These are phyloP conservation scores for Hydroisotoma schaefferi DNA, from an alignment of 2,888 invertebrate genomes.

Conservation along the genomic window DNA sequence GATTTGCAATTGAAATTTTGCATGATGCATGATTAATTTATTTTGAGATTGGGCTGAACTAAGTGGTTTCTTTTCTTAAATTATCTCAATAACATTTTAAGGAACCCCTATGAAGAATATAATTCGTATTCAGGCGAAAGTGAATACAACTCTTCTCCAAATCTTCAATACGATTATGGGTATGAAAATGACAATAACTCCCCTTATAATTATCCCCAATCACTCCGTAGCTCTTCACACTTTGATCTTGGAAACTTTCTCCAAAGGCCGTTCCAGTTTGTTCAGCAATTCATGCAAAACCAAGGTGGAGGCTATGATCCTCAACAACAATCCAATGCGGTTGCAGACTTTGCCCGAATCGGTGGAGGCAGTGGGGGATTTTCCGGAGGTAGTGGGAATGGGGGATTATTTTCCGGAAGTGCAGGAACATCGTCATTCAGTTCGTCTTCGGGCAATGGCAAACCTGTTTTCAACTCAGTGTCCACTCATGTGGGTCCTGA, in stretches of 20 bases:
- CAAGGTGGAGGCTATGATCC: not conserved
- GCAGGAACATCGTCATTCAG: slow-evolving; percentile 13
- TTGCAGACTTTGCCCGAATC: slow-evolving; percentile 28
- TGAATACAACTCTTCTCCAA: not conserved
- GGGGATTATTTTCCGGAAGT: slow-evolving; percentile 5
- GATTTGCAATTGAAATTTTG: no score
- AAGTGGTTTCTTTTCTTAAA: no score
- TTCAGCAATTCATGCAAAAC: slow-evolving; percentile 5
- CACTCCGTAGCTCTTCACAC: not conserved
- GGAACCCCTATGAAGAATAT: not conserved
- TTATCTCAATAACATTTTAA: not conserved
- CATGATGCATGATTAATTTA: no score
- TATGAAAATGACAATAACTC: not conserved
- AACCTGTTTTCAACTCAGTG: slow-evolving; percentile 11
- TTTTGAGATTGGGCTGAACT: no score
- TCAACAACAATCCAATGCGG: not conserved
- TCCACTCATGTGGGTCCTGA: slow-evolving; percentile 15
- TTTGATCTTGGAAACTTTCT: not conserved
- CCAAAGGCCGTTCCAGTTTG: not conserved
- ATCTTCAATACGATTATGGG: not conserved
- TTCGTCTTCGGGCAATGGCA: slow-evolving; percentile 17
- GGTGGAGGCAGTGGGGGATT: not conserved
- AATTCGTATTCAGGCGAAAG: not conserved
- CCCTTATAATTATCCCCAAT: slow-evolving; percentile 1
- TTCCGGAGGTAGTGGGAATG: not conserved